Conservation (phyloP, 2,797 vertebrate species). For the Dicrostonyx torquatus region DNA sequence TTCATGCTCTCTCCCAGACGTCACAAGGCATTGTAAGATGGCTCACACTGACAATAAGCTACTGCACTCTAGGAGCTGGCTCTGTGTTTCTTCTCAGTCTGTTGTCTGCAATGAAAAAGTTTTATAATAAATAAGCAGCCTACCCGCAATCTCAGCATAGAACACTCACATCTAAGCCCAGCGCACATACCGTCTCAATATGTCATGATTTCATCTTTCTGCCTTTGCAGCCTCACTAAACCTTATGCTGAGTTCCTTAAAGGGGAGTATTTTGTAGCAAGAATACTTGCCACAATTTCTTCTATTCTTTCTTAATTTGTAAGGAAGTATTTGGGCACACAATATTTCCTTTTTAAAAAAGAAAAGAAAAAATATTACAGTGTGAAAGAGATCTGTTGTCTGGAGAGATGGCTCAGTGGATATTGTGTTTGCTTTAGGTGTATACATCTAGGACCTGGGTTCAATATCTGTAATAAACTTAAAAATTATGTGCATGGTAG, state of each 20-base stretch:
- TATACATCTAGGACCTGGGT: neutral
- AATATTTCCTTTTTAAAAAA: neutral
- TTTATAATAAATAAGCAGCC: constrained; percentile 74
- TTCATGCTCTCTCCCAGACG: constrained; percentile 72
- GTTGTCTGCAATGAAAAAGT: constrained; percentile 76
- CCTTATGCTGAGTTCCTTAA: constrained; percentile 49
- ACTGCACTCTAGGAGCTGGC: constrained; percentile 69
- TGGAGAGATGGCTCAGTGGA: neutral
- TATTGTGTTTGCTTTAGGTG: neutral
- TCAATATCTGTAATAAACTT: neutral
- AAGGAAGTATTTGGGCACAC: neutral
- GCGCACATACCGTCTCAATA: constrained; percentile 45
- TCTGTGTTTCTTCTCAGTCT: constrained; percentile 81
- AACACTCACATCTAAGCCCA: constrained; percentile 70
- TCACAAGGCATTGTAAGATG: constrained; percentile 69
- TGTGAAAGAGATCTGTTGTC: neutral
- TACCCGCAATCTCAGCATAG: constrained; percentile 60
- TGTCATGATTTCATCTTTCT: constrained; percentile 26
- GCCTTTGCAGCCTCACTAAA: constrained; percentile 64
- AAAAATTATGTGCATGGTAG: neutral
- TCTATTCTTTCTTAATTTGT: constrained; percentile 17
- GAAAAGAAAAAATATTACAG: neutral
- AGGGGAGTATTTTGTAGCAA: constrained; percentile 45
- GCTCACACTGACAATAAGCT: constrained; percentile 75
- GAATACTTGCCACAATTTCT: neutral